These are phyloP conservation scores for Tetheella fluctuosa DNA, from an alignment of 2,888 invertebrate genomes.

Conservation along the genomic window DNA sequence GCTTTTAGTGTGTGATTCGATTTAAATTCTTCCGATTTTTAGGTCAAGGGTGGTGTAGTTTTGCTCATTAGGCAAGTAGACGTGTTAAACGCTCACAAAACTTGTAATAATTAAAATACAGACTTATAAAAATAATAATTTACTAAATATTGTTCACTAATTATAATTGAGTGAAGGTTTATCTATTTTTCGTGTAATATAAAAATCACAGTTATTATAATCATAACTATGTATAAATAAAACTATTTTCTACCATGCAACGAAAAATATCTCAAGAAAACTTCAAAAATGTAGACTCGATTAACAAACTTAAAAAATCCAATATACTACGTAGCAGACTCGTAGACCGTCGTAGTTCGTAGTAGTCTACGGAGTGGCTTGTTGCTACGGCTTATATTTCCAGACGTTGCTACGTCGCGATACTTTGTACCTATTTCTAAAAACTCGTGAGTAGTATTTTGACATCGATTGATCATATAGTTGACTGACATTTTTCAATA, in stretches of 20 bases:
- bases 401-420: not conserved
- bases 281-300: not conserved
- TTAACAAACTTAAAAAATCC: not conserved
- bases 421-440: not conserved
- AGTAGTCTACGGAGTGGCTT: not conserved
- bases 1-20: conserved; percentile 13
- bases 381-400: not conserved
- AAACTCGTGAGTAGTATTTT: not conserved
- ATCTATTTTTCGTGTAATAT: too few species aligned
- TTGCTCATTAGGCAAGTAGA: too few species aligned
- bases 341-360: not conserved
- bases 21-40: conserved; percentile 5
- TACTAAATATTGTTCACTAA: too few species aligned
- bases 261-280: not conserved
- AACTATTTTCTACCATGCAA: not conserved
- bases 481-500: not conserved
- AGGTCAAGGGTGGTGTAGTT: not conserved
- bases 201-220: not conserved
- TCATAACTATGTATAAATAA: not conserved
- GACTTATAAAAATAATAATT: too few species aligned
- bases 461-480: not conserved
- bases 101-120: too few species aligned
- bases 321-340: not conserved
- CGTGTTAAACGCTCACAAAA: too few species aligned
- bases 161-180: too few species aligned